Evolutionary conservation across 1,140 invertebrate species (phyloP).

Genomic region (Pseudomyrmex sp.): DNA sequence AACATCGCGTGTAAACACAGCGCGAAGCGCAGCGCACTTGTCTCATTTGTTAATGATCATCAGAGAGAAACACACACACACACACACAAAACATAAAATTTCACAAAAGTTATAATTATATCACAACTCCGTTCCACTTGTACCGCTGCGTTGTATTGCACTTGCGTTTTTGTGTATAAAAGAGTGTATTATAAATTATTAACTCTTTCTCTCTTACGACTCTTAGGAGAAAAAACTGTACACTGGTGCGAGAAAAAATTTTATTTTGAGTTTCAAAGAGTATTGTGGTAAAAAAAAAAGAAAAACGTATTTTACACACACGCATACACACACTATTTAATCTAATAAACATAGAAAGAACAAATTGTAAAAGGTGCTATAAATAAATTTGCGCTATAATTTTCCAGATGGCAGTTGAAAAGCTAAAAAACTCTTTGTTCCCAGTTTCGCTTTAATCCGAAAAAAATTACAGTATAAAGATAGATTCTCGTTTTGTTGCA

Average conservation of each 20-base stretch:
- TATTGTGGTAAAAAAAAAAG: no score
- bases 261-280: constrained; percentile 9
- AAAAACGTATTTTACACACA: no score
- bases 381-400: constrained; percentile 44
- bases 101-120: background rate
- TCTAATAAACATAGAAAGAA: constrained; percentile 16
- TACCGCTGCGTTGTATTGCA: no score
- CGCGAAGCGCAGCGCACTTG: background rate
- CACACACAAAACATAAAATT: background rate
- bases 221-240: no score
- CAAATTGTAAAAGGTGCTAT: constrained; percentile 9
- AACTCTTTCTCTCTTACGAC: no score
- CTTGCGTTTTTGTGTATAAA: no score
- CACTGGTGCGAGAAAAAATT: background rate
- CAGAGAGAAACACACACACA: no score
- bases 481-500: constrained; percentile 37
- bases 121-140: no score
- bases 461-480: constrained; percentile 32
- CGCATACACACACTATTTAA: background rate
- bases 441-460: constrained; percentile 30
- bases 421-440: constrained; percentile 31
- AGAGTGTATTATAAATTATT: no score
- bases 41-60: constrained; percentile 17
- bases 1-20: background rate
- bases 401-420: constrained; percentile 38